These are phyloP conservation scores for Campoplex capitator DNA, from an alignment of 2,888 invertebrate genomes.

Conservation along the genomic window DNA sequence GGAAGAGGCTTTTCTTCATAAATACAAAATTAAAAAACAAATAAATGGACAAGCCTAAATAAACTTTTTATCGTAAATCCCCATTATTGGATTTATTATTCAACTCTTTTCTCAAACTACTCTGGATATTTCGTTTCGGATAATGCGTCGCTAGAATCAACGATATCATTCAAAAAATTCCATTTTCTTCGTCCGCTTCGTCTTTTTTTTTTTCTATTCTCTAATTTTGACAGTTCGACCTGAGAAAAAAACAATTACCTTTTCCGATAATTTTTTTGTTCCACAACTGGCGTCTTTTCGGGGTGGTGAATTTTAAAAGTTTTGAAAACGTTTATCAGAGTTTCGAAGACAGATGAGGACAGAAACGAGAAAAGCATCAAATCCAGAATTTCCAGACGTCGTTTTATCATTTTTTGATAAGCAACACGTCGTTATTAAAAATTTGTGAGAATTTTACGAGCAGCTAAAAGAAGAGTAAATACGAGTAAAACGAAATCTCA, in stretches of 20 bases:
- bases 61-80: slow-evolving; percentile 60
- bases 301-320: no score
- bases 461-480: not conserved
- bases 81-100: not conserved
- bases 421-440: not conserved
- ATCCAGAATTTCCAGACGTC: not conserved
- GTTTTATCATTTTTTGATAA: not conserved
- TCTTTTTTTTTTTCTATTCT: not conserved
- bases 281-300: no score
- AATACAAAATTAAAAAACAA: slow-evolving; percentile 7
- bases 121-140: no score
- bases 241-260: no score
- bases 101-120: no score
- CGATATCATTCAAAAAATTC: not conserved
- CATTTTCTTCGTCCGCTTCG: not conserved
- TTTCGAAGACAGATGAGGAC: no score
- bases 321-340: no score
- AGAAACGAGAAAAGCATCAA: not conserved
- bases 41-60: slow-evolving; percentile 60
- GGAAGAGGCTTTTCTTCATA: slow-evolving; percentile 36
- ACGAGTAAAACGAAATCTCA: slow-evolving; percentile 6
- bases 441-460: not conserved
- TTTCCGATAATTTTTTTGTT: no score
- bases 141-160: no score
- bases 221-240: not conserved